Evolutionary conservation across 2,797 vertebrate species (phyloP).

Genomic region (Acrossocheilus fasciatus): DNA sequence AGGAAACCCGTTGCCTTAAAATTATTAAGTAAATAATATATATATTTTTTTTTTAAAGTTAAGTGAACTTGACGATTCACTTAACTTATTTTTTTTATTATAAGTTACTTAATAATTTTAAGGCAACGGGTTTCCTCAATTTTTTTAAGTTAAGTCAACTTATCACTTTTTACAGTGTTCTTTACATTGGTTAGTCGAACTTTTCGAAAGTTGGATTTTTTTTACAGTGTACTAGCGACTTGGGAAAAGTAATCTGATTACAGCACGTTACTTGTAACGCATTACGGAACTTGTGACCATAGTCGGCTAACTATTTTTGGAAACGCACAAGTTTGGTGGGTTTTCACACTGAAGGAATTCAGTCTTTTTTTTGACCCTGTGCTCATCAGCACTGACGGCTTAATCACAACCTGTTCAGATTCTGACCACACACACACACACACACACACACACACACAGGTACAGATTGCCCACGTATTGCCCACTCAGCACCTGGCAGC

Average conservation of each 20-base stretch:
- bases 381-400: constrained; percentile 71
- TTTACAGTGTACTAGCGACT: too few relatives aligned
- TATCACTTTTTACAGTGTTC: too few relatives aligned
- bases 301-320: neutral
- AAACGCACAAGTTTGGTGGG: neutral
- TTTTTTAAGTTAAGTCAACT: too few relatives aligned
- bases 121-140: too few relatives aligned
- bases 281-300: neutral
- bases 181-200: too few relatives aligned
- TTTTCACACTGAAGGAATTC: constrained; percentile 60
- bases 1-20: too few relatives aligned
- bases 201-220: too few relatives aligned
- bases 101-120: too few relatives aligned
- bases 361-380: constrained; percentile 60
- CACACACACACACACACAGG: constrained; percentile 2
- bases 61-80: too few relatives aligned
- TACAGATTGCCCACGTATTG: constrained; percentile 3
- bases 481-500: constrained; percentile 35
- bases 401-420: constrained; percentile 62
- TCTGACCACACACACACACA: constrained; percentile 44
- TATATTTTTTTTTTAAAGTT: too few relatives aligned
- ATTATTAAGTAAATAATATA: too few relatives aligned
- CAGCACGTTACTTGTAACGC: neutral
- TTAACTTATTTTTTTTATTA: too few relatives aligned
- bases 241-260: neutral